A percentile compares a stretch with the other conserved stretches of the same genome.
These are phyloP conservation scores for Nomada ferruginata DNA, from an alignment of 2,888 invertebrate species.

Conservation along the genomic window DNA sequence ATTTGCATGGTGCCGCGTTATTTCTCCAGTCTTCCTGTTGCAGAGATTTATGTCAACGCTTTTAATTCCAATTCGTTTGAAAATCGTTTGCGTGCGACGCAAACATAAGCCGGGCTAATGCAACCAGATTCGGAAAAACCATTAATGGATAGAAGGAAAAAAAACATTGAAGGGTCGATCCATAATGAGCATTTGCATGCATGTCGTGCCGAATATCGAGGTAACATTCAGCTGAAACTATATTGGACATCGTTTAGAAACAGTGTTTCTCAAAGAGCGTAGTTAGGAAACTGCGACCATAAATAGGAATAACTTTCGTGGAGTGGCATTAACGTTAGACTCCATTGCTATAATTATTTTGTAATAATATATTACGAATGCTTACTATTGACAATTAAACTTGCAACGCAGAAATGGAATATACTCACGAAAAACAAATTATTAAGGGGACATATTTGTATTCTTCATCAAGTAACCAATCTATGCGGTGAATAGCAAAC, in stretches of 20 bases:
- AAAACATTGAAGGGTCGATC: not conserved
- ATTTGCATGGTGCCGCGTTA: slow-evolving; percentile 53
- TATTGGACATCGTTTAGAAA: slow-evolving; percentile 20
- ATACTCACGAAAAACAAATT: too few species aligned
- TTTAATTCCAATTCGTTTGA: slow-evolving; percentile 47
- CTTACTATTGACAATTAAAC: too few species aligned
- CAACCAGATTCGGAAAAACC: not conserved
- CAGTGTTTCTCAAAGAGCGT: slow-evolving; percentile 37
- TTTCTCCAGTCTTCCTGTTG: slow-evolving; percentile 38
- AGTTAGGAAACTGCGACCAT: not conserved
- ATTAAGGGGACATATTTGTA: too few species aligned
- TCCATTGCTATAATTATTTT: too few species aligned
- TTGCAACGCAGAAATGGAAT: too few species aligned
- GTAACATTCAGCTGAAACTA: slow-evolving; percentile 21
- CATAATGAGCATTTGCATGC: slow-evolving; percentile 40
- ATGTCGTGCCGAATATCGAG: slow-evolving; percentile 33
- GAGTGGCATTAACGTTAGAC: too few species aligned
- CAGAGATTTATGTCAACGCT: slow-evolving; percentile 31
- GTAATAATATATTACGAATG: too few species aligned
- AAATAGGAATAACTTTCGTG: too few species aligned
- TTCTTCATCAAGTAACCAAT: too few species aligned
- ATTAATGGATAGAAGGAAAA: slow-evolving; percentile 48
- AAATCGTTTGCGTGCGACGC: slow-evolving; percentile 23
- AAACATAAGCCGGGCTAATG: slow-evolving; percentile 30
- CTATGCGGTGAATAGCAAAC: too few species aligned